Evolutionary conservation across 2,888 invertebrate species (phyloP).

Genomic region (Pterostichus madidus): DNA sequence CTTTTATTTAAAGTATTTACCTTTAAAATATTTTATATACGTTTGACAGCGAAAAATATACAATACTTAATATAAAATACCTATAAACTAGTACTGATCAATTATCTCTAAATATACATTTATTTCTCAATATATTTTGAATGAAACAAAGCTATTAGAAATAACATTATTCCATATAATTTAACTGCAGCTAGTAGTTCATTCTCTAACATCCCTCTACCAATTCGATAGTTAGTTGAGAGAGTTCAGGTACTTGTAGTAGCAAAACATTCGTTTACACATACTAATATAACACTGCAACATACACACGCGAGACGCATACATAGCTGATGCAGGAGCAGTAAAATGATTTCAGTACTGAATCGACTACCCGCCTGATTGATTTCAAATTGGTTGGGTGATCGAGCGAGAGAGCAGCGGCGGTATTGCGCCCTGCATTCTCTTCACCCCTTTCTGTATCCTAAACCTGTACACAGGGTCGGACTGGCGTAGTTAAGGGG

Average conservation of each 20-base stretch:
- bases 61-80: too few species aligned
- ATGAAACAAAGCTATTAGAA: too few species aligned
- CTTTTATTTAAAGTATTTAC: too few species aligned
- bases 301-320: not conserved
- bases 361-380: constrained; percentile 67
- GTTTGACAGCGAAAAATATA: too few species aligned
- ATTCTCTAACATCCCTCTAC: constrained; percentile 18
- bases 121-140: too few species aligned
- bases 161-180: too few species aligned
- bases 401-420: constrained; percentile 56
- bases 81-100: too few species aligned
- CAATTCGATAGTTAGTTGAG: constrained; percentile 26
- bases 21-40: too few species aligned
- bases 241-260: constrained; percentile 34
- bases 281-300: constrained; percentile 8
- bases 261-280: constrained; percentile 34
- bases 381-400: constrained; percentile 68
- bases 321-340: constrained; percentile 27
- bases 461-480: not conserved
- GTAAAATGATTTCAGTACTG: constrained; percentile 60
- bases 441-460: not conserved
- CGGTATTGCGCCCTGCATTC: constrained; percentile 19
- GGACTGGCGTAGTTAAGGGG: not conserved
- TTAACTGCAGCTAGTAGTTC: constrained; percentile 34
- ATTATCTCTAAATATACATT: too few species aligned